Base-by-base conservation (phyloP, 2,888 invertebrate genomes). In the Caprella mutica region DNA sequence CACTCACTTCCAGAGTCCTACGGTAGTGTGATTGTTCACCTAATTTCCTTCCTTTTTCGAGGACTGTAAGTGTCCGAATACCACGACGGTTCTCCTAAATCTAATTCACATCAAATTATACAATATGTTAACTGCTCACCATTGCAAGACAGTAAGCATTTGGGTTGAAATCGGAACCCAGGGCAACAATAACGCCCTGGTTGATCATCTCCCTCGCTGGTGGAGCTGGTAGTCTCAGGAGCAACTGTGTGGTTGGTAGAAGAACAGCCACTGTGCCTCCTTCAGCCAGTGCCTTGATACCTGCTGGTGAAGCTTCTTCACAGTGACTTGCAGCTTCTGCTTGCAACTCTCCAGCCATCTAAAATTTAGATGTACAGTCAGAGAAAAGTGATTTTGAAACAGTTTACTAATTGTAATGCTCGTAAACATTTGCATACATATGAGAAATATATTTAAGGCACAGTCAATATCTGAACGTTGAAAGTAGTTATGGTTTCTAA, bases 141-240 rank as follows among this genome's bases (percentile, higher is more conserved):
- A 81, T 80, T 4, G 78, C 73, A 30, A 76, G 69, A 66, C 80
- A 81, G 69, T 75, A 77, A 1, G 80, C 80, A 68, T 81, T 81
- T 1, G 80, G 80, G 68, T 81, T 81, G 71, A 80, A 80, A 67
- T 79, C 78, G 1, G 77, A 73, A 5, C 80, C 80, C 1, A 80
- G 70, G 5, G 79, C 80, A 2, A 81, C 74, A 2, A 76, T 72
- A 23, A 79, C 76, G 6, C 76, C 77, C 12, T 68, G 68, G 5
- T 76, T 72, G 27, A 81, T 77, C 77, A 80, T 76, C 66, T 72
- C 68, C 26, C 79, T 67, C 1, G 77, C 79, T 3, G 80, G 80
- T 5, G 80, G 80, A 2, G 77, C 72, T 33, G 71, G 71, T 19
- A 80, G 71, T 12, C 75, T 69, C 27, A 80, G 71, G 43, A 77